Evolutionary conservation across 1,140 invertebrate genomes (phyloP).

Genomic region (Fopius arisanus): DNA sequence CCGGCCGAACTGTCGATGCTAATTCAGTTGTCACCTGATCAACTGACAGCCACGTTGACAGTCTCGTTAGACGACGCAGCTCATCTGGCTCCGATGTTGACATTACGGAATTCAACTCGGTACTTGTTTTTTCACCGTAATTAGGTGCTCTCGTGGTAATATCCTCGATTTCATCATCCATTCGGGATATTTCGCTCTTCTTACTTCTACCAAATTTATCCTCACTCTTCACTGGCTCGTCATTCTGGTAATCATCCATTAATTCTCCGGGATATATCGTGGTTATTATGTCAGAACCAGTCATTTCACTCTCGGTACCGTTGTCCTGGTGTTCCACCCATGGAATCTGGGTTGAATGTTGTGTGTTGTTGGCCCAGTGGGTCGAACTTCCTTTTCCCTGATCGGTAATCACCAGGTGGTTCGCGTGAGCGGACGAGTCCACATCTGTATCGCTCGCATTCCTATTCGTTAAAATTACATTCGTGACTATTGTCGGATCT

Average conservation of each 20-base stretch:
- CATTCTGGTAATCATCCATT: background rate
- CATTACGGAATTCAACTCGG: background rate
- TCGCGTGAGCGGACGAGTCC: constrained; percentile 41
- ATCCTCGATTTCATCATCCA: background rate
- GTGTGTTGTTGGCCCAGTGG: constrained; percentile 31
- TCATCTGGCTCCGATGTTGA: background rate
- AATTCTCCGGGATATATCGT: background rate
- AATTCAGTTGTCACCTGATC: constrained; percentile 16
- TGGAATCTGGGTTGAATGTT: constrained; percentile 43
- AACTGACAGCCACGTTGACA: constrained; percentile 33
- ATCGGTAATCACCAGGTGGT: constrained; percentile 26
- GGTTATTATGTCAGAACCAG: background rate
- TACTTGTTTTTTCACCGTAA: background rate
- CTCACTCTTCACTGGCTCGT: background rate
- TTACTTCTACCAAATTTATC: background rate
- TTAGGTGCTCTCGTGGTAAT: background rate
- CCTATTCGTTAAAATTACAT: constrained; percentile 46
- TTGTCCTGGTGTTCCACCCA: constrained; percentile 12
- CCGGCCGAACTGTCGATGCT: background rate
- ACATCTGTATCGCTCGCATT: constrained; percentile 24
- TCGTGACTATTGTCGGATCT: constrained; percentile 51
- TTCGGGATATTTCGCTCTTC: background rate
- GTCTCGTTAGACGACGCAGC: background rate
- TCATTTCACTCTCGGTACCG: constrained; percentile 19
- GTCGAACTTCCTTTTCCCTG: constrained; percentile 35